Base-by-base conservation (phyloP, 1,140 invertebrate species). In the Globodera ellingtonae region DNA sequence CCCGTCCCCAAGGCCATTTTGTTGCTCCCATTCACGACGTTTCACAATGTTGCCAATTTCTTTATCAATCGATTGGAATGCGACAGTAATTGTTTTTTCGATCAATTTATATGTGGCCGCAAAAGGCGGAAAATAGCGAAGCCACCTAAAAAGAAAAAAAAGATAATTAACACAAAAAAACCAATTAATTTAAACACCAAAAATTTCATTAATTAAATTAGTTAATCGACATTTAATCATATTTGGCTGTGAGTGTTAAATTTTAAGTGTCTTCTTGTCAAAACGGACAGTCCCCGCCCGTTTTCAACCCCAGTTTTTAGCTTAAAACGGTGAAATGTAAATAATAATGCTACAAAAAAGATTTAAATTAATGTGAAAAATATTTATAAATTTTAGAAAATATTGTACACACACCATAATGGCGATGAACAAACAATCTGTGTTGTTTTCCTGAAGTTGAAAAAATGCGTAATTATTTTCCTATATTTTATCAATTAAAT, bases 61-160 rank as follows among this genome's bases (percentile, higher is more conserved):
- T 0, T 21, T n/a, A 69, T 76, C 75, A 66, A 76, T 21, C 9
- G 62, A 18, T 13, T 66, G 1, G 62, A 76, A 76, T 66, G 67
- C 24, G 48, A 44, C 47, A 2, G 75, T 48, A 18, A 76, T 21
- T 35, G 67, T 76, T 62, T 46, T 76, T 13, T 76, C 56, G 9
- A 76, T 62, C 44, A 76, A 24, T 76, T 76, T 65, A 13, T 50
- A 76, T 8, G 47, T 24, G 10, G 6, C 18, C 24, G 75, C 7
- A 18, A 76, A 76, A 6, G 75, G 75, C 44, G 75, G 75, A 62
- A 76, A 62, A 46, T 76, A 69, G 47, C 75, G 52, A 8, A 76
- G 75, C 75, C 75, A 76, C 75, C 75, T 76, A 35, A 52, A 52
- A 65, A 65, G 6, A 24, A 52, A 6, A 59, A 13, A 24, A 24